Percentiles rank a stretch among this genome's conserved stretches.
Evolutionary conservation across 92 coral and sea anemone genomes (phyloP).

Genomic region (Palythoa heliodiscus): DNA sequence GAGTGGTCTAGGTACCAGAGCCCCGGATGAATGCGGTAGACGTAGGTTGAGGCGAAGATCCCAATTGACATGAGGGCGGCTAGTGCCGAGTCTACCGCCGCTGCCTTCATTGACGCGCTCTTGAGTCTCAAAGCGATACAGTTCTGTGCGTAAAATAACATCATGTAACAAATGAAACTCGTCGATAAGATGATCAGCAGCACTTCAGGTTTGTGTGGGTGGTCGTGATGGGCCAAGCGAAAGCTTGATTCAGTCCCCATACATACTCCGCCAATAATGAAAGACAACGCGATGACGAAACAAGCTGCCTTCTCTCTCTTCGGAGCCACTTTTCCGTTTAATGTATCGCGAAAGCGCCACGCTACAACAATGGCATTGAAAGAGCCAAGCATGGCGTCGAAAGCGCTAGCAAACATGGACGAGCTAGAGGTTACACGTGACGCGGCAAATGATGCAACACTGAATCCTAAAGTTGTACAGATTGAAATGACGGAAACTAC

Average conservation of each 20-base stretch:
- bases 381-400: slow-evolving; percentile 80
- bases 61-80: slow-evolving; percentile 75
- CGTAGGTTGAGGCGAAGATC: slow-evolving; percentile 54
- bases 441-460: slow-evolving; percentile 69
- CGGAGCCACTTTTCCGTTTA: slow-evolving; percentile 63
- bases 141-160: slow-evolving; percentile 52
- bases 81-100: slow-evolving; percentile 66
- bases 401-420: slow-evolving; percentile 83
- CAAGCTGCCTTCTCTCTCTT: slow-evolving; percentile 67
- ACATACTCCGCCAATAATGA: slow-evolving; percentile 67
- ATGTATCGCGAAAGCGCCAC: slow-evolving; percentile 79
- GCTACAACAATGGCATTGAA: slow-evolving; percentile 75
- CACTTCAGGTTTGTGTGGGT: slow-evolving; percentile 59
- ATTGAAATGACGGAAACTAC: slow-evolving; percentile 56
- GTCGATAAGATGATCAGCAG: slow-evolving; percentile 62
- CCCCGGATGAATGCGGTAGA: slow-evolving; percentile 50
- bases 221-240: slow-evolving; percentile 57
- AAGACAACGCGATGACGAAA: slow-evolving; percentile 62
- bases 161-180: slow-evolving; percentile 53
- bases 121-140: slow-evolving; percentile 54
- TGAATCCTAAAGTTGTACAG: slow-evolving; percentile 54
- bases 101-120: slow-evolving; percentile 73
- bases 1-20: slow-evolving; percentile 83
- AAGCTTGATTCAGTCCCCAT: slow-evolving; percentile 57
- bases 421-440: slow-evolving; percentile 77